Base-by-base conservation (phyloP, 2,888 invertebrate genomes). In the Thereva nobilitata region DNA sequence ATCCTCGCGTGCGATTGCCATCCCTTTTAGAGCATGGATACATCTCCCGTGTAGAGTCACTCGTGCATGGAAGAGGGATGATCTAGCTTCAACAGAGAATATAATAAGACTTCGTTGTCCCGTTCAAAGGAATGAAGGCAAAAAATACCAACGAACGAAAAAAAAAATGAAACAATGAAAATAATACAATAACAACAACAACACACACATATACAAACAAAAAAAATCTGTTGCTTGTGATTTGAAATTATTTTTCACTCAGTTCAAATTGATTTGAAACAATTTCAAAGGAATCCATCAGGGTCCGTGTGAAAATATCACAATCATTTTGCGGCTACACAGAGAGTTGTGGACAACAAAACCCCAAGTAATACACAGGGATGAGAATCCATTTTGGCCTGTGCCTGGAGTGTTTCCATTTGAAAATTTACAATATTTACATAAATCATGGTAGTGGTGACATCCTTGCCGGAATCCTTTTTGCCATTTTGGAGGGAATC, bases 251-350 rank as follows among this genome's bases (percentile, higher is more conserved):
- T 64, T 54, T 64, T 64, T 64, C 64, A 53, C 41, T 50, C 64
- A 64, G 12, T 64, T 53, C 52, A 42, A 64, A 64, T 64, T 53
- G 53, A 64, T 64, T 61, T 61, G 50, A 61, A 50, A 61, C 61
- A 61, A 61, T 61, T 61, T 50, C 23, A 8, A 50, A 50, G 50
- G 50, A 50, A 61, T 61, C 61, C 61, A 61, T 50, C 50, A 61
- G 38, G 50, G 35, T 23, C 23, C 23, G 23, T 23, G 23, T 23
- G 23, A 23, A 23, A 23, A 23, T 23, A 23, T 23, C 23, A 23
- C 23, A 23, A 23, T 23, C 23, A 23, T 23, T 23, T 23, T 23
- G 23, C 23, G 23, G 23, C 23, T 23, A 2, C 2, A 23, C 23
- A 23, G 1, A 23, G 23, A 23, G 23, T 23, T 23, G 23, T 23